Conservation (phyloP, 2,797 vertebrate genomes). For the Sarcophilus harrisii region DNA sequence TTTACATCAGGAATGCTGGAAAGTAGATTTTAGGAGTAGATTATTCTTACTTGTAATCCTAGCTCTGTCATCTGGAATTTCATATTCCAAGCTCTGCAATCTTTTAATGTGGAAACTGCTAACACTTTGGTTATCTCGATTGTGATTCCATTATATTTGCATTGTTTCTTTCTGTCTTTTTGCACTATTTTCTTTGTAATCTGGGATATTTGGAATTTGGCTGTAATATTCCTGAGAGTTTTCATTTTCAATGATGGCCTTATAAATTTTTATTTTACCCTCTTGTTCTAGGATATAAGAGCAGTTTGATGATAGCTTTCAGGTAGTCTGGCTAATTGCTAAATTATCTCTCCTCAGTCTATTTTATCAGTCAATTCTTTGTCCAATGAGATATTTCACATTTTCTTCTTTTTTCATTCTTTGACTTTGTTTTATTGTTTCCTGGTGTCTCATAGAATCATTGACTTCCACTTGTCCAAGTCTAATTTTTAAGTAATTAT, state of each 20-base stretch:
- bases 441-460: background rate
- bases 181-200: background rate
- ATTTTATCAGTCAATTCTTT: background rate
- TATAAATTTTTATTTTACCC: background rate
- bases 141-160: background rate
- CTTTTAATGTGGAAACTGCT: background rate
- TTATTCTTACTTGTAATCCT: too few species aligned
- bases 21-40: too few species aligned
- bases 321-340: background rate
- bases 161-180: background rate
- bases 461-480: background rate
- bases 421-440: background rate
- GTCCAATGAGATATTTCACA: background rate
- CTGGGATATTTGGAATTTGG: background rate
- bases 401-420: background rate
- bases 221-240: background rate
- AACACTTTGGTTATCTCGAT: background rate
- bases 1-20: too few species aligned
- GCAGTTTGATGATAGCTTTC: background rate
- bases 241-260: background rate
- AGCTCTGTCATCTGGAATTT: background rate
- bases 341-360: background rate
- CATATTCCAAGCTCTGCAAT: background rate
- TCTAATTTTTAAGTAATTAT: background rate
- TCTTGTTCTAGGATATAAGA: background rate